These are phyloP conservation scores for Scaptodrosophila latifasciaeformis DNA, from an alignment of 2,888 invertebrate genomes.

Conservation along the genomic window DNA sequence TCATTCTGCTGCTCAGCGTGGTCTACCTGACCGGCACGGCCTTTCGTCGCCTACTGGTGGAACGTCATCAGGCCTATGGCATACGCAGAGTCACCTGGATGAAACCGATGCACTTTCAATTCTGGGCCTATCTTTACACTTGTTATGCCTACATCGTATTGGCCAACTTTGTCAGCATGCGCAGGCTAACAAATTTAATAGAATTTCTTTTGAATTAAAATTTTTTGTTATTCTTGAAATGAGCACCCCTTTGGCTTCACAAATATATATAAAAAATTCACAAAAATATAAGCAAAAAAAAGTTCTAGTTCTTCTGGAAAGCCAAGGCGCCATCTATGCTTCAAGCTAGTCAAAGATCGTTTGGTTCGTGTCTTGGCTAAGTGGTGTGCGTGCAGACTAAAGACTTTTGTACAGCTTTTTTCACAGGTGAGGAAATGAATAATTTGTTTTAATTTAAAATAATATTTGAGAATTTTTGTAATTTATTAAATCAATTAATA, in stretches of 20 bases:
- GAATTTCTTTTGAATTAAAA: constrained; percentile 56
- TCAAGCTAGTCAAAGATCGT: neutral
- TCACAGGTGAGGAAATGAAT: no score
- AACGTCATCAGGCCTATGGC: constrained; percentile 59
- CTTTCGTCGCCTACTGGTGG: constrained; percentile 66
- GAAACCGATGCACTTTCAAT: constrained; percentile 71
- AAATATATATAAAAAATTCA: neutral
- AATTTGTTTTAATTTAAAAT: no score
- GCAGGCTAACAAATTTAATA: constrained; percentile 62
- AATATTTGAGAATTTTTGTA: no score
- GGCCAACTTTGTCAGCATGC: constrained; percentile 67
- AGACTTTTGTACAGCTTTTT: no score
- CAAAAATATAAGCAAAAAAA: neutral
- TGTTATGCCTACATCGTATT: constrained; percentile 69
- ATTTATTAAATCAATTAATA: no score
- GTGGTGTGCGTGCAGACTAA: no score
- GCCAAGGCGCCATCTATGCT: neutral
- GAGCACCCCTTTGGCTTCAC: neutral
- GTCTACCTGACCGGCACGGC: constrained; percentile 72
- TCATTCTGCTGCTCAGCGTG: constrained; percentile 72
- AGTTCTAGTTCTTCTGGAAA: no score
- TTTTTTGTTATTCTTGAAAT: neutral
- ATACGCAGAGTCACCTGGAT: constrained; percentile 46
- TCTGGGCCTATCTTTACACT: constrained; percentile 73
- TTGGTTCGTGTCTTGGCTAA: neutral